Evolutionary conservation across 1,140 invertebrate genomes (phyloP), one percentile per base, ranked within the genome.

Genomic region (Ditylenchus dipsaci): DNA sequence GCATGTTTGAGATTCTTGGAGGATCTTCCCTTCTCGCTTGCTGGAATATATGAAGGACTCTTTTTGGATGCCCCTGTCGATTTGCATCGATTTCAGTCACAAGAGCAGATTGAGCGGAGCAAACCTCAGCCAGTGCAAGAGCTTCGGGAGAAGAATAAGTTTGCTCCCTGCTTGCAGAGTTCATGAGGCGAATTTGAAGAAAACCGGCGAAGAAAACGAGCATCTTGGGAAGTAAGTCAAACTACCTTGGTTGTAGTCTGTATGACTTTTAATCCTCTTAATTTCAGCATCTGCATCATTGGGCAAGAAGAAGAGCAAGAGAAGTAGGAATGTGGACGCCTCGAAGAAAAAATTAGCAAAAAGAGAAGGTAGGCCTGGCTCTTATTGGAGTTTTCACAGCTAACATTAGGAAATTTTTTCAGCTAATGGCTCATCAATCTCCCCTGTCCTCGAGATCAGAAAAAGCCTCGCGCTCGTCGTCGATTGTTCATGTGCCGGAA

Each of bases 1-100:
- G 17, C 17, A 21, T 65, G 9, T 57, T 65, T 63, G 11, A 65
- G 63, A 63, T 65, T 65, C 26, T 65, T 57, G 21, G 33, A 57
- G 30, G 63, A 57, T 7, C 21, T 65, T 9, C 43, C 63, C n/a
- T 42, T 23, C 15, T 57, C 26, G 21, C 63, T 65, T 8, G 63
- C 63, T 30, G 63, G 19, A 21, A 63, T 65, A 64, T 63, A 65
- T 7, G 63, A 57, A 65, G 63, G 63, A 17, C 47, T 65, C 19
- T 27, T 30, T 1, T 57, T 65, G 19, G 47, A 45, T 21, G 58
- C 29, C 13, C 63, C 63, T 23, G 17, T 63, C n/a, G 63, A 65
- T 63, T 63, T 65, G 47, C 33, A 57, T 15, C 19, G 47, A n/a
- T 65, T 30, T 57, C 26, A 57, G 21, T 65, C 63, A 13, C n/a